Base-by-base conservation (phyloP, 2,113 vertebrate genomes). In the Salminus brasiliensis region DNA sequence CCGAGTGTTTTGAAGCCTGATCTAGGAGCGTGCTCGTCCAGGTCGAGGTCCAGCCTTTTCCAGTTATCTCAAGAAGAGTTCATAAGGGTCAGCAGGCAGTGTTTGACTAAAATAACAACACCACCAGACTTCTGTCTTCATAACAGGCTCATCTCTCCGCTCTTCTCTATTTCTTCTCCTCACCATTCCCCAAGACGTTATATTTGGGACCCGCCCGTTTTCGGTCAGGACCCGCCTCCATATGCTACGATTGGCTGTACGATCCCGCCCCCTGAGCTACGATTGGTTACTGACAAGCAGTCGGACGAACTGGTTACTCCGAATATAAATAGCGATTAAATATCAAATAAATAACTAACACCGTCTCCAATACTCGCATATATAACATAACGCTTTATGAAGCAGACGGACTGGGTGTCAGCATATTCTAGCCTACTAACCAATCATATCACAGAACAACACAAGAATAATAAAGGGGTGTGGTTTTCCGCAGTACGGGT, bases 101-200 rank as follows among this genome's bases (percentile, higher is more conserved):
- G n/a, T n/a, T n/a, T n/a, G n/a, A n/a, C n/a, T n/a, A n/a, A n/a
- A 65, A 41, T 76, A 76, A 76, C 62, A 63, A 18, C 5, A 18
- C 5, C 21, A 39, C 32, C 45, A 55, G 82, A 76, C 88, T 87
- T 85, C 85, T 86, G 88, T 83, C 75, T 81, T 83, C 68, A 39
- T 27, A 21, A 72, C 39, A 76, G 77, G 69, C 76, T 80, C 59
- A 75, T 27, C 69, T 59, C 49, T 62, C 30, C 7, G 32, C 47
- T 57, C 5, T 30, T 82, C 73, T 43, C 70, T 72, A 82, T 68
- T 82, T 82, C 83, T 52, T 84, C 85, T 74, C 84, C 84, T 86
- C 76, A 72, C 86, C 81, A 13, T 29, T 36, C 8, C n/a, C 43
- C 29, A 18, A 63, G 18, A 52, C 12, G 5, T 52, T 52, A n/a